A percentile compares a stretch with the other conserved stretches of the same genome.
phyloP scores from a whole-genome alignment of 2,888 invertebrate species.

The Pseudeuparius sepicola region DNA sequence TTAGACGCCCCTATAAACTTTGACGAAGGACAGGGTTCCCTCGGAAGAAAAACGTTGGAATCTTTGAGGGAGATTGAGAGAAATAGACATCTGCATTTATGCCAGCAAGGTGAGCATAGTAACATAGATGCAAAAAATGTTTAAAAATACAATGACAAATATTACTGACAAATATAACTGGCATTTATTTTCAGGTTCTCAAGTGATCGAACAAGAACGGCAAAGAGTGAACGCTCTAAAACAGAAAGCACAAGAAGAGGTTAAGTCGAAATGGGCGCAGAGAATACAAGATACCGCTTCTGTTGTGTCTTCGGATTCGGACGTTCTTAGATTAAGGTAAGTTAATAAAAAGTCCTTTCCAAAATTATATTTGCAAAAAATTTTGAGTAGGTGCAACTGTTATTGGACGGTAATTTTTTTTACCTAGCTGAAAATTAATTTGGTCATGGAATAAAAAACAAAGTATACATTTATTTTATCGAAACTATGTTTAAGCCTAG shows the following conservation, averaged over 20 bases:
- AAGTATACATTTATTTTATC: no score
- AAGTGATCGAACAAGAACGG: slow-evolving; percentile 85
- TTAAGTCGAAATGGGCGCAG: slow-evolving; percentile 76
- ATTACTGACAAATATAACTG: background rate
- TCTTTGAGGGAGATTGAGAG: slow-evolving; percentile 85
- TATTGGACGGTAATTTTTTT: no score
- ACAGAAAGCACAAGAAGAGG: slow-evolving; percentile 79
- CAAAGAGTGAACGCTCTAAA: slow-evolving; percentile 80
- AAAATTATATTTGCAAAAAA: no score
- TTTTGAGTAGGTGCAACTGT: no score
- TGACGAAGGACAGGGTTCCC: slow-evolving; percentile 55
- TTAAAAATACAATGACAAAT: background rate
- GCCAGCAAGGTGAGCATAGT: slow-evolving; percentile 83
- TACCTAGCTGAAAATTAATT: no score
- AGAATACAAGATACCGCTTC: slow-evolving; percentile 51
- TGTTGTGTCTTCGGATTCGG: slow-evolving; percentile 14
- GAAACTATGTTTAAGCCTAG: no score
- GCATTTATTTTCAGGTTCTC: slow-evolving; percentile 59
- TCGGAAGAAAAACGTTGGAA: slow-evolving; percentile 70
- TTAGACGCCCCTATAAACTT: slow-evolving; percentile 68
- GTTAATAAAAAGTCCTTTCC: background rate
- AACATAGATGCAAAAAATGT: slow-evolving; percentile 12
- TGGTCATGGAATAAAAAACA: no score
- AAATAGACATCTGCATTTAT: slow-evolving; percentile 74
- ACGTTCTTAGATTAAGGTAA: slow-evolving; percentile 16